Conservation (phyloP, 1,140 invertebrate genomes). For the Ceratosolen fusciceps region DNA sequence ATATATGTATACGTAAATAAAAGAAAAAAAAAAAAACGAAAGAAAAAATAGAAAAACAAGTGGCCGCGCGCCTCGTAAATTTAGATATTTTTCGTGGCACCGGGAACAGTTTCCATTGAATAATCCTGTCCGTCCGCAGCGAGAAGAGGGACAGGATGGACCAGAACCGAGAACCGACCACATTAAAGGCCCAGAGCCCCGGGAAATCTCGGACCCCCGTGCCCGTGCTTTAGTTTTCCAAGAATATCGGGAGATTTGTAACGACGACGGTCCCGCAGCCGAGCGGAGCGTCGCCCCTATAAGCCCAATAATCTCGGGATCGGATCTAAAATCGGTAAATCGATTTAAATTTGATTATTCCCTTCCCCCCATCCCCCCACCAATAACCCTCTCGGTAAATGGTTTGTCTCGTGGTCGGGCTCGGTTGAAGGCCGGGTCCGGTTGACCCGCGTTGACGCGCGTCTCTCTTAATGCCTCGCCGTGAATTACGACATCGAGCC, state of each 20-base stretch:
- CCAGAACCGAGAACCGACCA: neutral
- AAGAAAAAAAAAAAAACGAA: too few species aligned
- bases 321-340: constrained; percentile 43
- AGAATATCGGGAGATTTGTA: neutral
- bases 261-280: neutral
- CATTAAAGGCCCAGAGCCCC: neutral
- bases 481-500: constrained; percentile 16
- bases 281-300: neutral
- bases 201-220: constrained; percentile 6
- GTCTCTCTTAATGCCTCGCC: constrained; percentile 29
- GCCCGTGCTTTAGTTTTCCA: neutral
- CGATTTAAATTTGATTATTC: constrained; percentile 47
- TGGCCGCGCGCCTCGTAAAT: constrained; percentile 28
- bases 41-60: too few species aligned
- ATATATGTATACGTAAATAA: too few species aligned
- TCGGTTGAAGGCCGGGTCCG: too few species aligned
- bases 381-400: too few species aligned
- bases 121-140: neutral
- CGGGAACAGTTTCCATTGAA: neutral
- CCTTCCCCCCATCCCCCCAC: too few species aligned
- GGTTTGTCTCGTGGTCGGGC: too few species aligned
- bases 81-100: constrained; percentile 14
- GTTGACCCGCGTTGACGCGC: neutral
- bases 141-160: neutral
- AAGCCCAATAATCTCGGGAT: constrained; percentile 28